Percentiles rank a stretch among this genome's conserved stretches.
Evolutionary conservation across 2,113 vertebrate species (phyloP).

Genomic region (Megaceryle torquata): DNA sequence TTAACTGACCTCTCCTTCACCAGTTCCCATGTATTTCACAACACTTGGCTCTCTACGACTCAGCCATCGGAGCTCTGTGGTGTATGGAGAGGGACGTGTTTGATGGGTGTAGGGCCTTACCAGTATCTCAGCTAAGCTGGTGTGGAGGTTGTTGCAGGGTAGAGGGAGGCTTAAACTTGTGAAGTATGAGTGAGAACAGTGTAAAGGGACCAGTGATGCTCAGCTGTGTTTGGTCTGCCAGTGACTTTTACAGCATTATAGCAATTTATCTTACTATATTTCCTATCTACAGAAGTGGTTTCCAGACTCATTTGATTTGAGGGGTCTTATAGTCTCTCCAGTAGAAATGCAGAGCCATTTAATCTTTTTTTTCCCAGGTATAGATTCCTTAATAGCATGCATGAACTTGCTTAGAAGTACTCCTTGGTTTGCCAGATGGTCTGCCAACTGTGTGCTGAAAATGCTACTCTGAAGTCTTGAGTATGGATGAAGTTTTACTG

Average conservation of each 20-base stretch:
- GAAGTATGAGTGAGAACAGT: background rate
- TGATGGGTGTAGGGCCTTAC: background rate
- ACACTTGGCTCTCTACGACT: background rate
- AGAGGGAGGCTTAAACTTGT: background rate
- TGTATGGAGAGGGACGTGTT: fast-evolving
- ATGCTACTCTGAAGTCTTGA: background rate
- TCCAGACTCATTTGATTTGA: background rate
- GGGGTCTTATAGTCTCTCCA: background rate
- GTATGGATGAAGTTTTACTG: background rate
- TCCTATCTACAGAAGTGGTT: background rate
- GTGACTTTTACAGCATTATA: background rate
- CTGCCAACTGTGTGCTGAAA: background rate
- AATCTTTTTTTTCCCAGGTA: background rate
- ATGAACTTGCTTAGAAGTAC: background rate
- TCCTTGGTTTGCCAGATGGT: background rate
- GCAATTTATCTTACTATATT: background rate
- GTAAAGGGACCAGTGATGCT: background rate
- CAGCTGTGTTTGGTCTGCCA: background rate
- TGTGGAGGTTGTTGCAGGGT: background rate
- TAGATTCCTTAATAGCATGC: background rate
- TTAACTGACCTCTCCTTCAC: background rate
- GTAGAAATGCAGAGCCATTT: background rate
- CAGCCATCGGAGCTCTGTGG: background rate
- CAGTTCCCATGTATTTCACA: background rate
- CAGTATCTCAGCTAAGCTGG: background rate